Evolutionary conservation across 1,140 invertebrate genomes (phyloP), one percentile per base, ranked within the genome.

Genomic region (Heliconius himera): DNA sequence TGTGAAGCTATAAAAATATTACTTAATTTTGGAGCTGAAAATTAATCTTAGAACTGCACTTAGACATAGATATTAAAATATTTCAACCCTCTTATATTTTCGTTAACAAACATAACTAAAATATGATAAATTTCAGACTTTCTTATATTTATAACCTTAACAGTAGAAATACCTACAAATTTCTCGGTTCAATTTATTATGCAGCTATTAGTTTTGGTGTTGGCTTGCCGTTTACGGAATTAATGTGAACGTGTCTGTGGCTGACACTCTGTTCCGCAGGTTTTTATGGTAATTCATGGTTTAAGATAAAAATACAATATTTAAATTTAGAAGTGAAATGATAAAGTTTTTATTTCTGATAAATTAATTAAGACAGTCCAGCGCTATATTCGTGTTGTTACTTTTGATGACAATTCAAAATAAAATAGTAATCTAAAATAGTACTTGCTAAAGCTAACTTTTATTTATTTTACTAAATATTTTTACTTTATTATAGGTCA

Each of bases 191-290:
- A 66, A 66, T 66, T 66, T 72, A 77, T 77, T 54, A 72, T 66
- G 33, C 70, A 71, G 66, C 46, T 20, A 77, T 77, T 77, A 77
- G 71, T 77, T 70, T 70, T 18, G 36, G 46, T 49, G 51, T 33
- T 70, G 70, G 51, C 49, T 70, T 72, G 66, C 70, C 46, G 76
- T 77, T 77, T 77, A 70, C 46, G 70, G 70, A 72, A 77, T 77
- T 72, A 77, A 77, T 72, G 76, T 70, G 46, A 38, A 54, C 70
- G 33, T 77, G 76, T 72, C 70, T 77, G 76, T 49, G 20, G 41
- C 46, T 36, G 46, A 77, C 76, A 49, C 26, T 72, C 16, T 72
- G 26, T 26, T 51, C 41, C 46, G 26, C 4, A 70, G 36, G 70
- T 72, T 36, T 72, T 26, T 66, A 26, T 26, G 20, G 9, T 66